Conservation (phyloP, 2,888 invertebrate species). For the Ditula angustiorana region DNA sequence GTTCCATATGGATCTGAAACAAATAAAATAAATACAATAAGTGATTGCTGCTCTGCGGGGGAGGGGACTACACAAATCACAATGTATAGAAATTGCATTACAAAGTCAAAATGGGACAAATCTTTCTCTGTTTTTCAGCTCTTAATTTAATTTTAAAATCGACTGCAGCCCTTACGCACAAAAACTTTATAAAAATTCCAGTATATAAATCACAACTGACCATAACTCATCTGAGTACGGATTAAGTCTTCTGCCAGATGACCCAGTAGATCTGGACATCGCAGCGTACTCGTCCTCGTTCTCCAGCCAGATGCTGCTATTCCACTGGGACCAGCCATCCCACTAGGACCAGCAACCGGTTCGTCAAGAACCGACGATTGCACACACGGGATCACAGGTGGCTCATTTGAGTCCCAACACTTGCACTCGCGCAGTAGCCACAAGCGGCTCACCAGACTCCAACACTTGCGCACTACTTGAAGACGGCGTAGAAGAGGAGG, state of each 20-base stretch:
- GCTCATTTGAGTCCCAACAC: too few species aligned
- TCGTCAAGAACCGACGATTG: not conserved
- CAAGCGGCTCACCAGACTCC: not conserved
- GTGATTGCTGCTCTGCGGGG: too few species aligned
- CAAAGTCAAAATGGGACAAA: too few species aligned
- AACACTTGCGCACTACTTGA: not conserved
- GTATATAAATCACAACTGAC: not conserved
- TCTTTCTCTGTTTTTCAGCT: too few species aligned
- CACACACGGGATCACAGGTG: not conserved
- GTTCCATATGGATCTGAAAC: not conserved
- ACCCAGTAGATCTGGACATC: not conserved
- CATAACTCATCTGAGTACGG: not conserved
- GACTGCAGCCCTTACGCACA: too few species aligned
- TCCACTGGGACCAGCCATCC: slow-evolving; percentile 1
- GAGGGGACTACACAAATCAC: not conserved
- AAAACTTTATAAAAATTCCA: too few species aligned
- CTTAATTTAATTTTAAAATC: too few species aligned
- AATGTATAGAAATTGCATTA: not conserved
- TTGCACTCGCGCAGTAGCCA: too few species aligned
- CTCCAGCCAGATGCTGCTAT: not conserved
- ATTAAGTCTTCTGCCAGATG: not conserved
- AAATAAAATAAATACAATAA: too few species aligned
- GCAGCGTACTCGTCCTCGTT: not conserved
- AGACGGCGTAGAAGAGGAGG: too few species aligned
- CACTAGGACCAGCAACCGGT: slow-evolving; percentile 1